Evolutionary conservation across 2,888 invertebrate genomes (phyloP).

Genomic region (Campoletis raptor): DNA sequence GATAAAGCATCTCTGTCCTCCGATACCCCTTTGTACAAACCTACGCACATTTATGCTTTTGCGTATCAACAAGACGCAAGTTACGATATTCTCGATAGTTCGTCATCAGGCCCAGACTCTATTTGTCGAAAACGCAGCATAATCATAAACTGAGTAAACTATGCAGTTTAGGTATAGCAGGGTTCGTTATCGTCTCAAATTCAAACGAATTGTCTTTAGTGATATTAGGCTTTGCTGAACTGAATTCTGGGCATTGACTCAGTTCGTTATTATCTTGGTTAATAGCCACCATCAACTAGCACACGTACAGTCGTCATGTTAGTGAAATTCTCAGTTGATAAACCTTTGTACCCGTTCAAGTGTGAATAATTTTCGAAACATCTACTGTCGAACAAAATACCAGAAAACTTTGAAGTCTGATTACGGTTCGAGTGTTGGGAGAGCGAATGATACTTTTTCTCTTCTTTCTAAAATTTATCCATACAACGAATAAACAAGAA

Average conservation of each 20-base stretch:
- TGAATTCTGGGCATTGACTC: background rate
- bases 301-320: background rate
- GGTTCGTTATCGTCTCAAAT: background rate
- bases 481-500: background rate
- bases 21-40: constrained; percentile 14
- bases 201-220: background rate
- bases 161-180: background rate
- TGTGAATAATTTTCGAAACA: background rate
- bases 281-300: background rate
- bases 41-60: constrained; percentile 2
- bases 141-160: background rate
- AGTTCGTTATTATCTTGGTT: background rate
- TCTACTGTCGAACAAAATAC: background rate
- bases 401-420: background rate
- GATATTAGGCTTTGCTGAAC: background rate
- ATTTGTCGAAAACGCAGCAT: background rate
- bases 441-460: background rate
- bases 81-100: background rate
- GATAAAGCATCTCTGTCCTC: constrained; percentile 80
- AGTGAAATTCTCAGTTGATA: background rate
- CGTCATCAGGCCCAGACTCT: no score
- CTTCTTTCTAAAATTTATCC: background rate
- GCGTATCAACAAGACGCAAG: background rate
- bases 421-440: background rate
- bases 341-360: background rate